Evolutionary conservation across 2,113 vertebrate genomes (phyloP).

Genomic region (Ceyx melanurus): DNA sequence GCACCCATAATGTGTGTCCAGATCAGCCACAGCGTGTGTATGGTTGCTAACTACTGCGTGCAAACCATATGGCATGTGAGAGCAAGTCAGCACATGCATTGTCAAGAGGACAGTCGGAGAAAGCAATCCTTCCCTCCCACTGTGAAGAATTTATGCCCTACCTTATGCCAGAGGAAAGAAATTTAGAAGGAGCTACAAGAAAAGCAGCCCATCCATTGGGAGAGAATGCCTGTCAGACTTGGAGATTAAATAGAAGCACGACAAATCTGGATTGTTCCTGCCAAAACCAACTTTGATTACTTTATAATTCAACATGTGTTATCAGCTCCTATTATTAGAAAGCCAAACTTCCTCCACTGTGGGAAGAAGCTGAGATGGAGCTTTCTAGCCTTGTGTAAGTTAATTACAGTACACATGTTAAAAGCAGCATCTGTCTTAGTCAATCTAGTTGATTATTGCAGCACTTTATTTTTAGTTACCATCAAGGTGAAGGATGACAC

Average conservation of each 20-base stretch:
- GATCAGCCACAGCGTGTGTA: fast-evolving
- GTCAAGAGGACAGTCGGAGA: neutral
- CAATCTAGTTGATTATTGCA: slow-evolving; percentile 67
- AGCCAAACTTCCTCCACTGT: slow-evolving; percentile 60
- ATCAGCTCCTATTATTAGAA: slow-evolving; percentile 70
- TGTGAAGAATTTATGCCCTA: neutral
- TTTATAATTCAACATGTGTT: slow-evolving; percentile 70
- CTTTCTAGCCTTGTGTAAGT: slow-evolving; percentile 57
- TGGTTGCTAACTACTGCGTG: neutral
- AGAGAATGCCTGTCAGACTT: neutral
- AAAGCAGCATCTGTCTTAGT: slow-evolving; percentile 72
- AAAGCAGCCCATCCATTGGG: neutral
- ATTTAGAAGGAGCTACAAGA: neutral
- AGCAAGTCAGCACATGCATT: neutral
- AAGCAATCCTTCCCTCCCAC: neutral
- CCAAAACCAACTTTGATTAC: slow-evolving; percentile 63
- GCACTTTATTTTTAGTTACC: slow-evolving; percentile 66
- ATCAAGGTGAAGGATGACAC: slow-evolving; percentile 63
- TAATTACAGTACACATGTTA: slow-evolving; percentile 73
- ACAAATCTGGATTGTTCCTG: slow-evolving; percentile 53
- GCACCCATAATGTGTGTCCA: neutral
- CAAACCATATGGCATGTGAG: neutral
- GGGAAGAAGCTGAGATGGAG: slow-evolving; percentile 53
- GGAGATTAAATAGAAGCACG: slow-evolving; percentile 37
- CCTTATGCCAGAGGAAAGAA: neutral